Evolutionary conservation across 2,888 invertebrate genomes (phyloP), one percentile per base, ranked within the genome.

Genomic region (Teinopalpus imperialis): DNA sequence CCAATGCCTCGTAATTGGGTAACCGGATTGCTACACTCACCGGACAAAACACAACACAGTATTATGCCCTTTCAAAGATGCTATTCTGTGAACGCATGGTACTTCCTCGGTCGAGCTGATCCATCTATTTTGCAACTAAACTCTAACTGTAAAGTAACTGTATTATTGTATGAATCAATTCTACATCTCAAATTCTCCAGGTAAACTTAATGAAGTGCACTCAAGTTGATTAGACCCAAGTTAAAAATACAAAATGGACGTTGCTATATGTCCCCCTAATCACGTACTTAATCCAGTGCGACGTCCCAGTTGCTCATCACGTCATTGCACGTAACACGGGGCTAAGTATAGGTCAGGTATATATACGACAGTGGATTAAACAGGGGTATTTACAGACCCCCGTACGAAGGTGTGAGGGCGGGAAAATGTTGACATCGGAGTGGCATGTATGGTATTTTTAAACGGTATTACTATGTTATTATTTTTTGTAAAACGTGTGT

Each of bases 311-410:
- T 43, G 27, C 13, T 43, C 20, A 24, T 24, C 32, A 39, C 31
- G 32, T 30, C 32, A 26, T 21, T 37, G 21, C 45, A 32, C 39
- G 45, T 39, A 26, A 7, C 18, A 7, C n/a, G 6, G 13, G 9
- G 29, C 26, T 39, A 45, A 27, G 6, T 45, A 45, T 45, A 39
- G 39, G 14, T 20, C 5, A 32, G 21, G 26, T 45, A 43, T 36
- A 26, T 34, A 45, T 39, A 39, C 26, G 32, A 5, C 32, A 26
- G 12, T 32, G 13, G 20, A 34, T 27, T 21, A 45, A 39, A 39
- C n/a, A 26, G 24, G 26, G 3, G 2, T 39, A 39, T 45, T 32
- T 32, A 39, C 3, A 32, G 26, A 9, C 20, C 34, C n/a, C 4
- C n/a, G 7, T 29, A 6, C 6, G 13, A 30, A 31, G 37, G 36